Base-by-base conservation (phyloP, 2,888 invertebrate genomes). In the Drosophila lutescens region DNA sequence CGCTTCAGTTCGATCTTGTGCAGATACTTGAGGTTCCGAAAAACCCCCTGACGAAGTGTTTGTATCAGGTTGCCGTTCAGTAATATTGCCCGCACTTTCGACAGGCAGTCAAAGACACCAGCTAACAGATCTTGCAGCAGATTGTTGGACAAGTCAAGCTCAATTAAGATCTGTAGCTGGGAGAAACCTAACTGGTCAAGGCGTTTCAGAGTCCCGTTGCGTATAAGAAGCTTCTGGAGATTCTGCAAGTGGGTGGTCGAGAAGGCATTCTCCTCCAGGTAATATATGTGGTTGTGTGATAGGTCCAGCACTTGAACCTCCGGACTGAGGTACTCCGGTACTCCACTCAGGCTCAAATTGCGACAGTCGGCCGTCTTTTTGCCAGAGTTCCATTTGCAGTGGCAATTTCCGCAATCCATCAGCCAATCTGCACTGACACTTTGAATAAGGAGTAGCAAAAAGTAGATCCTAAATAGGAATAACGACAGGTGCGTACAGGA, bases 341-440 rank as follows among this genome's bases (percentile, higher is more conserved):
- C 94, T 13, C 94, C 92, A 60, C 93, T 93, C 51, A 96, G 93
- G 15, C 94, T 93, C n/a, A 94, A 93, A 61, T 94, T 93, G 30
- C 94, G 94, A 90, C 98, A 98, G 77, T 96, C 96, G 1, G 97
- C 97, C 34, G 95, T 95, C 90, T 96, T 97, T 91, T 95, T 96
- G 9, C 97, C 97, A 63, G 95, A 95, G 44, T 95, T 95, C 97
- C 97, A 97, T 80, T 95, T 95, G 91, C 97, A 97, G 88, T 95
- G 94, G 93, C 97, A 97, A 32, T 90, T 86, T 38, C 91, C 91
- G 53, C 91, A 91, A 53, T 91, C 88, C 84, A 89, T 86, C 38
- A 91, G 79, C 91, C 91, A 92, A 72, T 92, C 91, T 41, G 84
- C 86, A 20, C 17, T n/a, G 54, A 9, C 10, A 10, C 34, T 9